phyloP scores from a whole-genome alignment of 2,888 invertebrate genomes.

The Idaea dimidiata region DNA sequence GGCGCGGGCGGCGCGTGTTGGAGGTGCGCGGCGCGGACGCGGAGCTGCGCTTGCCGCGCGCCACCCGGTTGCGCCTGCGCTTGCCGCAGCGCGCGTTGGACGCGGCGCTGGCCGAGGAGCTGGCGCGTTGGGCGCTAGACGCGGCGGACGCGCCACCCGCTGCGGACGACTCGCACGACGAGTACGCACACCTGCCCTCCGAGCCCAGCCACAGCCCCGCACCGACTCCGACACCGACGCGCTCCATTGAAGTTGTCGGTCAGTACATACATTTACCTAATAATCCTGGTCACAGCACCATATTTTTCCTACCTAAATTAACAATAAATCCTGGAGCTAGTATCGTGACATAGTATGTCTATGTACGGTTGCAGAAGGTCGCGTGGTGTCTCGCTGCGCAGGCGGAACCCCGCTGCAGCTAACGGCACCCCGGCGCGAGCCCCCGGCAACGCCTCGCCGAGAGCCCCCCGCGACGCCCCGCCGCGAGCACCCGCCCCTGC shows the following conservation, averaged over 20 bases:
- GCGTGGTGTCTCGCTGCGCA: constrained; percentile 50
- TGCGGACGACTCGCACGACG: constrained; percentile 27
- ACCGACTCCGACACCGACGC: constrained; percentile 14
- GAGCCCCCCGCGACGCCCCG: too few relatives aligned
- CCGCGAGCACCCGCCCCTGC: constrained; percentile 24
- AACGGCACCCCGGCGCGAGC: constrained; percentile 42
- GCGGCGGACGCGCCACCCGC: not conserved
- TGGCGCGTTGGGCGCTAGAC: constrained; percentile 6
- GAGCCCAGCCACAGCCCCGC: constrained; percentile 10
- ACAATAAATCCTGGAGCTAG: not conserved
- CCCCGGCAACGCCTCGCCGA: too few relatives aligned
- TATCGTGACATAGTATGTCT: constrained; percentile 1
- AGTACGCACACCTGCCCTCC: constrained; percentile 40
- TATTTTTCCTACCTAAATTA: not conserved
- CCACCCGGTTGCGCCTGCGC: constrained; percentile 81
- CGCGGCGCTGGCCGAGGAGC: constrained; percentile 55
- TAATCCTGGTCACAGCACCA: not conserved
- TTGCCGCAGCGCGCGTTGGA: constrained; percentile 88
- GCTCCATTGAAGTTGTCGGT: constrained; percentile 41
- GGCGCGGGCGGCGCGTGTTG: constrained; percentile 75
- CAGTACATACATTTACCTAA: constrained; percentile 15
- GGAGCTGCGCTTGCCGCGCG: constrained; percentile 81
- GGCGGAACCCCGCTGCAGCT: constrained; percentile 51
- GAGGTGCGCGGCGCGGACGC: constrained; percentile 86
- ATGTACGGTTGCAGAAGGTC: constrained; percentile 36